These are phyloP conservation scores for Drosophila setosimentum DNA, from an alignment of 2,888 invertebrate species.

Conservation along the genomic window DNA sequence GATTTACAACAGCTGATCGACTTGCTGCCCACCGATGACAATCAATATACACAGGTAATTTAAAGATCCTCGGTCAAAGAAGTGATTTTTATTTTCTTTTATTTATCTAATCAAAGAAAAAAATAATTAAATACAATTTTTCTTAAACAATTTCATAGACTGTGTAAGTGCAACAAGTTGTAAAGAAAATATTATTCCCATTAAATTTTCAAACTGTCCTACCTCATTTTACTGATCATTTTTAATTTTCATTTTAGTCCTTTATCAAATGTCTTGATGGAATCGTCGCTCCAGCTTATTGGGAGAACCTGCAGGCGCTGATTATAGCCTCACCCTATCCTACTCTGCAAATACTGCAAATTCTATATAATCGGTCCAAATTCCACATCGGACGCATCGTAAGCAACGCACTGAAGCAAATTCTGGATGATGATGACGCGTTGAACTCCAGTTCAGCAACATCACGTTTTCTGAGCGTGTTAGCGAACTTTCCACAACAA, in stretches of 20 bases:
- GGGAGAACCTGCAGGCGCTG: slow-evolving; percentile 42
- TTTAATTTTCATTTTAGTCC: slow-evolving; percentile 28
- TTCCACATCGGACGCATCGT: slow-evolving; percentile 55
- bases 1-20: slow-evolving; percentile 59
- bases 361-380: slow-evolving; percentile 47
- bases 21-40: slow-evolving; percentile 59
- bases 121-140: neutral
- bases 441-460: slow-evolving; percentile 9
- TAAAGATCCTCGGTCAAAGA: neutral
- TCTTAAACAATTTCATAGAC: neutral
- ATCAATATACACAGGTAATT: slow-evolving; percentile 64
- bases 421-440: slow-evolving; percentile 49
- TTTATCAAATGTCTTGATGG: slow-evolving; percentile 50
- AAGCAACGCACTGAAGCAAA: slow-evolving; percentile 42
- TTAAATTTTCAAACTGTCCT: neutral
- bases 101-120: neutral
- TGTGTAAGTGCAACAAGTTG: neutral
- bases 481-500: slow-evolving; percentile 72
- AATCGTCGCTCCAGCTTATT: slow-evolving; percentile 20
- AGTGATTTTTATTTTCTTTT: neutral
- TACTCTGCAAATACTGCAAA: slow-evolving; percentile 61
- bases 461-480: slow-evolving; percentile 62
- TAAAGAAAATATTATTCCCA: neutral
- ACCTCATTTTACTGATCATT: neutral
- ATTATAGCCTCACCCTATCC: slow-evolving; percentile 66